Percentiles rank a stretch among this genome's conserved stretches.
Conservation (phyloP, 2,888 invertebrate species). For the Conchocele bisecta region DNA sequence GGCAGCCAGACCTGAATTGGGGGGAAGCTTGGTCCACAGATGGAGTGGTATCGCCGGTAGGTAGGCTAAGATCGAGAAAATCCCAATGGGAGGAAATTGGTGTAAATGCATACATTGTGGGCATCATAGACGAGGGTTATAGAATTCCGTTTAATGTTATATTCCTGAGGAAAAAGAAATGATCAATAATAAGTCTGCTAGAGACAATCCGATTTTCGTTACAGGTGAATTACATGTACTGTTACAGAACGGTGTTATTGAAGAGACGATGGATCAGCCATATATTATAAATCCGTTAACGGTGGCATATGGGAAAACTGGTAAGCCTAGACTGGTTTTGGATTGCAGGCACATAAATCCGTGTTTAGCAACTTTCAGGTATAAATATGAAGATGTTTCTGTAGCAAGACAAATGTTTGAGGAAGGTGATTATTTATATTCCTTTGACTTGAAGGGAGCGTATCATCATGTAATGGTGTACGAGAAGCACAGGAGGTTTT, state of each 20-base stretch:
- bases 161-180: background rate
- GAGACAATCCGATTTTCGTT: background rate
- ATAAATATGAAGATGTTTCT: constrained; percentile 7
- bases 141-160: background rate
- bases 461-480: background rate
- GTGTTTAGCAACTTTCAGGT: background rate
- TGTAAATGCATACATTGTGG: background rate
- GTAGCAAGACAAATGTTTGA: constrained; percentile 1
- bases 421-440: background rate
- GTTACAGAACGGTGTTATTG: background rate
- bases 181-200: constrained; percentile 9
- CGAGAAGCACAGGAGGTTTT: constrained; percentile 24
- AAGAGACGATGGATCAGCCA: background rate
- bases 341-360: constrained; percentile 3
- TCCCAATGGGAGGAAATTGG: background rate
- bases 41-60: background rate
- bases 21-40: too few species aligned
- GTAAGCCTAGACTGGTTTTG: constrained; percentile 1
- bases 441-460: background rate
- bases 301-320: background rate
- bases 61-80: background rate
- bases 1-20: too few species aligned
- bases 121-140: background rate
- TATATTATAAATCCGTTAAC: constrained; percentile 5
- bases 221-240: background rate